Evolutionary conservation across 2,113 vertebrate genomes (phyloP), one percentile per base, ranked within the genome.

Genomic region (Laterallus jamaicensis): DNA sequence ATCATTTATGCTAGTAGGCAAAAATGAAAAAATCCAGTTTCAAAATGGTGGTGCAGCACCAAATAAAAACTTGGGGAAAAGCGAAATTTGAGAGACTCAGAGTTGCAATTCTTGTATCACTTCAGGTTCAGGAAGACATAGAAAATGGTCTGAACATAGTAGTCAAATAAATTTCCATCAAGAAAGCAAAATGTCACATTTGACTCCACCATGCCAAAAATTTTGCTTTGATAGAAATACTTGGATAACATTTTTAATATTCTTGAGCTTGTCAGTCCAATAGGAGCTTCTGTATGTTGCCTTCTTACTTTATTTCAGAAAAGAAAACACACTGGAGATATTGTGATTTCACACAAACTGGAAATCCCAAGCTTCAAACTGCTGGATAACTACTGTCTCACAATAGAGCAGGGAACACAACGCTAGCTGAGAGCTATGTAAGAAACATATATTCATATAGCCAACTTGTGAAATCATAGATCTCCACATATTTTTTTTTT

Each of bases 31-130:
- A 84, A 52, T 25, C 39, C 31, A 7, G 82, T 82, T 70, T 84
- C 50, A 62, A 50, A 85, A 69, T 31, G 32, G 9, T 54, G 87
- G 7, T 14, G 85, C 18, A 56, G 7, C 10, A 49, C 11, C 68
- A 59, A 80, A 24, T 52, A 15, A 84, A 86, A 94, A 37, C 17
- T 12, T 63, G 29, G 28, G 11, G 37, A 73, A 79, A 88, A 66
- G 26, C 7, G 15, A 86, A 88, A 28, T 60, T 54, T 0, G 0
- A 60, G 13, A 3, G 1, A 54, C 39, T 56, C 1, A 0, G 25
- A 54, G 5, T 32, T 90, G 88, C 47, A 44, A 12, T 59, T 66
- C 12, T 81, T 12, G 17, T 49, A 70, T 9, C 6, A 14, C 11
- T 86, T 5, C 18, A 93, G 32, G 42, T 49, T 83, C 90, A 64